Evolutionary conservation across 2,888 invertebrate species (phyloP), one percentile per base, ranked within the genome.

Genomic region (Eugnorisma glareosa): DNA sequence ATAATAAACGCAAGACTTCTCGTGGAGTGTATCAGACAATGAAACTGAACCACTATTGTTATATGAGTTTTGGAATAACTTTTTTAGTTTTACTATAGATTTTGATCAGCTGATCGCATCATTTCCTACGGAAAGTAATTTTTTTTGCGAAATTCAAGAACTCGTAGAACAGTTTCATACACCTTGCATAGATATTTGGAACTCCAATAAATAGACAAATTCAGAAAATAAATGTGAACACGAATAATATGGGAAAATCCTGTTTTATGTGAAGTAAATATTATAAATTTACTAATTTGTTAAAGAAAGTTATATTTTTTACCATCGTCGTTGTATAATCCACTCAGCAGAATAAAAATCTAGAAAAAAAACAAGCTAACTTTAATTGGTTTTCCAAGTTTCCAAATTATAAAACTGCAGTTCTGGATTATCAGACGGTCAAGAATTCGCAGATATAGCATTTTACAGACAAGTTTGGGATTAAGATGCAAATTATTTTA

Each of bases 371-470:
- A 28, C 28, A 57, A 15, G 7, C 15, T 5, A 43, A 48, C 24
- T 70, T 59, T 8, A 69, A 69, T 28, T 40, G 57, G 37, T 59
- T 61, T 24, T 28, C 21, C 64, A 63, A 70, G 40, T 43, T 37
- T 37, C 8, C 4, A 28, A 59, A 21, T 61, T 35, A 61, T 35
- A 61, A 37, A 43, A 70, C 40, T 31, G 24, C 31, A 40, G 40
- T 61, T 31, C 15, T 10, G 24, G 63, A 28, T 24, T 24, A 63
- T 31, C 21, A 15, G 59, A 18, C 18, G 40, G 45, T 15, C 31
- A n/a, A n/a, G n/a, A n/a, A n/a, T n/a, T n/a, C 15, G 18, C 43
- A 31, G 18, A 31, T 7, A 0, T 8, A 15, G 43, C 8, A 11
- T 35, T 48, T 45, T 71, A 28, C 15, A 10, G 18, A 43, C n/a